Conservation (phyloP, 92 coral and sea anemone species). For the Zoanthus gigantus region DNA sequence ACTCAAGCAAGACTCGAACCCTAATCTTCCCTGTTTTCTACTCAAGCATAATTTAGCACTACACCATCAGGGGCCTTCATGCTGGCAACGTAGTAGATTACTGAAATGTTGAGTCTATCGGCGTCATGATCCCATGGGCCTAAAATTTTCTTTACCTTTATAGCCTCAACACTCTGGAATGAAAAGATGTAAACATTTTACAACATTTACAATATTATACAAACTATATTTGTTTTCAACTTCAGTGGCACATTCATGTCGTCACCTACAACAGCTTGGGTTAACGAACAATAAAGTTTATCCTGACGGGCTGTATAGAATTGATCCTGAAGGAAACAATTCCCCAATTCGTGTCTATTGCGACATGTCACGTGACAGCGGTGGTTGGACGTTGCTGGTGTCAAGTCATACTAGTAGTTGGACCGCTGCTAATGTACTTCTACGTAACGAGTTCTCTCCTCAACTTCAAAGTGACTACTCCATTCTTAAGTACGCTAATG, state of each 20-base stretch:
- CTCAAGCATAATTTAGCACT: too few relatives aligned
- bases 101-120: too few relatives aligned
- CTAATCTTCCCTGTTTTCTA: too few relatives aligned
- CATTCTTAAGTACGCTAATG: constrained; percentile 54
- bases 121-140: too few relatives aligned
- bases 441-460: constrained; percentile 25
- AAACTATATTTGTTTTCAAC: not conserved
- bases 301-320: constrained; percentile 81
- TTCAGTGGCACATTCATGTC: constrained; percentile 64
- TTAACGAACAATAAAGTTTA: constrained; percentile 37
- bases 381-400: constrained; percentile 91
- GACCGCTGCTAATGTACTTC: constrained; percentile 62
- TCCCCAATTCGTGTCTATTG: constrained; percentile 70
- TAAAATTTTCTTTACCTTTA: too few relatives aligned
- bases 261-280: constrained; percentile 62
- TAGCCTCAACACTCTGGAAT: too few relatives aligned
- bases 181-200: too few relatives aligned
- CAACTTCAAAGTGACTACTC: constrained; percentile 58
- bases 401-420: constrained; percentile 79
- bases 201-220: too few relatives aligned
- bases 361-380: constrained; percentile 92
- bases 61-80: too few relatives aligned
- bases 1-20: too few relatives aligned
- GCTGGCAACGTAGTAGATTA: too few relatives aligned
- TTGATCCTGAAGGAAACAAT: constrained; percentile 61